Base-by-base conservation (phyloP, 2,113 vertebrate genomes). In the Myotis yumanensis region DNA sequence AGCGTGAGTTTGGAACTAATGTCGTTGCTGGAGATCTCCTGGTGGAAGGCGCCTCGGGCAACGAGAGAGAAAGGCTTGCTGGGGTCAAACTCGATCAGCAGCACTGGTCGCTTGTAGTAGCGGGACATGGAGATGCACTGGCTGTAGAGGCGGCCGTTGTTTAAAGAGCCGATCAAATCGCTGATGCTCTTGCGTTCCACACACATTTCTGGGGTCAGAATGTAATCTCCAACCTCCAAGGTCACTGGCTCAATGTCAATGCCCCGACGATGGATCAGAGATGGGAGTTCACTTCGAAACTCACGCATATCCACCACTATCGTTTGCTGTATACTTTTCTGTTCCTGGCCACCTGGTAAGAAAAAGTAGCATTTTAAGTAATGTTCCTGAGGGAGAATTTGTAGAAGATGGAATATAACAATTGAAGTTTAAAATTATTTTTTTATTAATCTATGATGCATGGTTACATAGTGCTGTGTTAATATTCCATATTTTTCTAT, bases 181-280 rank as follows among this genome's bases (percentile, higher is more conserved):
- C 99, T 99, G 97, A 99, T 97, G 11, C 99, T 99, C 90, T 99
- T 99, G 75, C 99, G 98, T 96, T 99, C 99, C 23, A 99, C 98
- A 0, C 99, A 99, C 35, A 98, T 98, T 28, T 99, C 99, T 0
- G 99, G 98, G 0, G 99, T 99, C 48, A 99, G 98, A 89, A 99
- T 99, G 92, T 99, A 99, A 97, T 99, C 99, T 0, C 99, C 99
- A 0, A 99, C 99, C 95, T 99, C 99, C 32, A 99, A 82, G 0
- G 99, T 99, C 95, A 99, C 98, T 0, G 99, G 99, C 46, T 99
- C 99, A 0, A 99, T 99, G 98, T 99, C 99, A 10, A 99, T 98
- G 11, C 99, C 99, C 0, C 99, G 99, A 2, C 99, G 99, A 87
- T 99, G 99, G 84, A 99, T 98, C 94, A 99, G 97, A 0, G 99